Evolutionary conservation across 2,797 vertebrate species (phyloP).

Genomic region (Kryptolebias ocellatus): DNA sequence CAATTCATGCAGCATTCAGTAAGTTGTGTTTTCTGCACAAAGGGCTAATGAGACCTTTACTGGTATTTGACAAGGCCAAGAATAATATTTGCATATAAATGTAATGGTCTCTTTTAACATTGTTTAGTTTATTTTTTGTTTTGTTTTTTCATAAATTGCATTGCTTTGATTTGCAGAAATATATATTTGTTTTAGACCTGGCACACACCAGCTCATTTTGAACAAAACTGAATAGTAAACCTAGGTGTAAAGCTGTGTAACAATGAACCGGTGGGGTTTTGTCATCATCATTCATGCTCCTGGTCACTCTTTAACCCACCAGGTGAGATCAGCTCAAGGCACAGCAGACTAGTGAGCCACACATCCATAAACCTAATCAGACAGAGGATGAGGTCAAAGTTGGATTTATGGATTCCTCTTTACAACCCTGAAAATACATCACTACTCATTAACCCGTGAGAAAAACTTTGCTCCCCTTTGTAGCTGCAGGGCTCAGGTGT

Average conservation of each 20-base stretch:
- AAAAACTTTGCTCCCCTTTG: conserved; percentile 60
- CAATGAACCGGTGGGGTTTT: conserved; percentile 17
- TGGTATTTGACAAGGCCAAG: neutral
- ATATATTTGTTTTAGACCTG: neutral
- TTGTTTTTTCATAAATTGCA: neutral
- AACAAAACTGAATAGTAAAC: conserved; percentile 10
- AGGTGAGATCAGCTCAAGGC: conserved; percentile 16
- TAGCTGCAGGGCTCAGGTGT: conserved; percentile 14
- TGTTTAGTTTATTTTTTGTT: too few relatives aligned
- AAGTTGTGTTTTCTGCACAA: conserved; percentile 7
- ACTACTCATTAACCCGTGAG: conserved; percentile 81
- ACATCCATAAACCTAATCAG: conserved; percentile 51
- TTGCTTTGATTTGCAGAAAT: neutral
- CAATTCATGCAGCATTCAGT: neutral
- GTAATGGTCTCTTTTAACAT: conserved; percentile 8
- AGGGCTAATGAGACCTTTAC: conserved; percentile 10
- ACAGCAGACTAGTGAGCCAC: neutral
- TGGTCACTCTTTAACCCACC: conserved; percentile 52
- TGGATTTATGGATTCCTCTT: conserved; percentile 77
- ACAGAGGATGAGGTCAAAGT: conserved; percentile 59
- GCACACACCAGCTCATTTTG: neutral
- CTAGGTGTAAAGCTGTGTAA: conserved; percentile 8
- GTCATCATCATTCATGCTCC: conserved; percentile 5
- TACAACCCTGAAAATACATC: conserved; percentile 56
- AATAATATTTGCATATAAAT: conserved; percentile 22